Conservation (phyloP, 2,888 invertebrate genomes). For the Augochlorella aurata region DNA sequence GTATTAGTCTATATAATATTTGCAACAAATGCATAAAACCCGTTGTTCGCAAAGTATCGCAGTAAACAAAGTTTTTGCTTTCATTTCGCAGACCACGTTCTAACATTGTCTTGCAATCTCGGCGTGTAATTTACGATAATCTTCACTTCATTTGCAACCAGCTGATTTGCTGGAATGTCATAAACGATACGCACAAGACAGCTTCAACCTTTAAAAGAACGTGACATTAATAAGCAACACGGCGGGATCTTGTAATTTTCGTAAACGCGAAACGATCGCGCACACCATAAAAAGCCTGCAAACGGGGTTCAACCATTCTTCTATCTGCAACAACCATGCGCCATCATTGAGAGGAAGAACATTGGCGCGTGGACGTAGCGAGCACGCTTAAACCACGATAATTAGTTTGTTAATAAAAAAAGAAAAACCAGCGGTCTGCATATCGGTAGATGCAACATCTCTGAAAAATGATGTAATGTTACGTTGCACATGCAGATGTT, state of each 20-base stretch:
- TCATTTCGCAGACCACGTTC: not conserved
- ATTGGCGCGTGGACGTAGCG: not conserved
- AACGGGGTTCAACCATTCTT: too few relatives aligned
- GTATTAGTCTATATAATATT: too few relatives aligned
- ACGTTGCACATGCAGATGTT: not conserved
- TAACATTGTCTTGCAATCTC: not conserved
- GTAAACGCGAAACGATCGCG: not conserved
- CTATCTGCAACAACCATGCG: not conserved
- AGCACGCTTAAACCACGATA: not conserved
- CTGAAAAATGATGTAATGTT: not conserved
- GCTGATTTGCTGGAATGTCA: not conserved
- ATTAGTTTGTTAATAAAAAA: not conserved
- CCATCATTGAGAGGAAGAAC: not conserved
- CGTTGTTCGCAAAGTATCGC: not conserved
- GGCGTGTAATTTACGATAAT: not conserved
- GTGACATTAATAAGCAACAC: not conserved
- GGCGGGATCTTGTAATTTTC: not conserved
- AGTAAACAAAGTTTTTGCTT: not conserved
- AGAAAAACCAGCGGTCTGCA: not conserved
- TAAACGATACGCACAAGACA: not conserved
- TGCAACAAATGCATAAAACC: too few relatives aligned
- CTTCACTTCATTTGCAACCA: not conserved
- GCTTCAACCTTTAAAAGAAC: not conserved
- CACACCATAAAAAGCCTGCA: not conserved
- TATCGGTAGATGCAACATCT: not conserved